Conservation (phyloP, 2,797 vertebrate species). For the Hippocampus kuda region DNA sequence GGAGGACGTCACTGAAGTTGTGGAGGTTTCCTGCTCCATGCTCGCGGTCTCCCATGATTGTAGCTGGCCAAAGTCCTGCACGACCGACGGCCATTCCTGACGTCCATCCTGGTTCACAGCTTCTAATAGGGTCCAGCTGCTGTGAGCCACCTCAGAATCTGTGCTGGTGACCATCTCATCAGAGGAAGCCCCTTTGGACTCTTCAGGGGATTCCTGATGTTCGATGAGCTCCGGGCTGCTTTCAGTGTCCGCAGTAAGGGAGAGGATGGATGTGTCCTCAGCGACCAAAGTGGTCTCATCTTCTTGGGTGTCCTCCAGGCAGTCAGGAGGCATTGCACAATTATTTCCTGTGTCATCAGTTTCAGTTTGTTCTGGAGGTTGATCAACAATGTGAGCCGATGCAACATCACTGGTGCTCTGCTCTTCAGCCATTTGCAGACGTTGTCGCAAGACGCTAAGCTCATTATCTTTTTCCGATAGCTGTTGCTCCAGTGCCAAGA, state of each 20-base stretch:
- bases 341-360: constrained; percentile 2
- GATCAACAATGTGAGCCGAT: constrained; percentile 21
- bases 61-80: constrained; percentile 59
- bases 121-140: constrained; percentile 74
- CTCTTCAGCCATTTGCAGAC: constrained; percentile 32
- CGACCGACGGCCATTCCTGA: constrained; percentile 64
- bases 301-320: constrained; percentile 49
- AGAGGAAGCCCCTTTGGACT: constrained; percentile 67
- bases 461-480: constrained; percentile 60
- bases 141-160: constrained; percentile 74
- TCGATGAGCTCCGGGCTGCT: constrained; percentile 64
- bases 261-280: constrained; percentile 59
- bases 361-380: constrained; percentile 11
- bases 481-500: constrained; percentile 54
- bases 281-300: constrained; percentile 66
- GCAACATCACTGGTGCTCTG: constrained; percentile 15
- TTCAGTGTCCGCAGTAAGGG: constrained; percentile 51
- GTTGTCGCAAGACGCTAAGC: constrained; percentile 48
- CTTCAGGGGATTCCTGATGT: constrained; percentile 65
- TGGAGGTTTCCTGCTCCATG: constrained; percentile 57
- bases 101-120: constrained; percentile 68
- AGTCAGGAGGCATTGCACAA: constrained; percentile 29
- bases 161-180: constrained; percentile 74
- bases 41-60: constrained; percentile 68
- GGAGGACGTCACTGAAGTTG: constrained; percentile 56